Base-by-base conservation (phyloP, 2,113 vertebrate genomes). In the Syrrhaptes paradoxus region DNA sequence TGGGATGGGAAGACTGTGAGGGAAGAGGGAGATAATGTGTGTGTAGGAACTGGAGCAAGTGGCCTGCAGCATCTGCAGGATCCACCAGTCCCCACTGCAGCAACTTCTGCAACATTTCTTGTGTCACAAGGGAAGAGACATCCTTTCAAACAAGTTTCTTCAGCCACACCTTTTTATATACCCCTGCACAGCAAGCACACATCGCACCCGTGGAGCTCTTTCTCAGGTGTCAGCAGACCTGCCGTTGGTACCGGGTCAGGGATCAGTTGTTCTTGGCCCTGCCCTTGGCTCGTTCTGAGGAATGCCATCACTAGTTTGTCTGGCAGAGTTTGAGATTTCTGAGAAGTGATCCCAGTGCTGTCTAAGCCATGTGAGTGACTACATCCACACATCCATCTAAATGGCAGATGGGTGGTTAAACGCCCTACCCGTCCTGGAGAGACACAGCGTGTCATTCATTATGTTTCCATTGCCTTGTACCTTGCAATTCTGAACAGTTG, bases 361-460 rank as follows among this genome's bases (percentile, higher is more conserved):
- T 43, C 57, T 61, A 77, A 71, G 25, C 34, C 14, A 5, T 3
- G 9, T 49, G 36, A 51, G 45, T 38, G 38, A 79, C 58, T 46
- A 48, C 19, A 13, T 65, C 79, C 45, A 45, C 49, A 72, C 54
- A 87, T 52, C 73, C 26, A 51, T 63, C 48, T 58, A 31, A 74
- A 67, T 28, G 28, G 52, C 11, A 49, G 61, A 66, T 28, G 5
- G 45, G 38, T 70, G 20, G 15, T 71, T 90, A 87, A 88, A 81
- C 34, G 11, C 31, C 29, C 24, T 87, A 57, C 10, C 31, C 32
- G 9, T 76, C 51, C 67, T 67, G 36, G 41, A 84, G 43, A 74
- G n/a, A 46, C 26, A 77, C 36, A 71, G 54, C 0, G 3, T 0
- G 0, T 67, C 41, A 43, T 61, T 71, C 43, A 29, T 45, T 48